These are phyloP conservation scores for Blastobasis adustella DNA, from an alignment of 2,888 invertebrate species.

Conservation along the genomic window DNA sequence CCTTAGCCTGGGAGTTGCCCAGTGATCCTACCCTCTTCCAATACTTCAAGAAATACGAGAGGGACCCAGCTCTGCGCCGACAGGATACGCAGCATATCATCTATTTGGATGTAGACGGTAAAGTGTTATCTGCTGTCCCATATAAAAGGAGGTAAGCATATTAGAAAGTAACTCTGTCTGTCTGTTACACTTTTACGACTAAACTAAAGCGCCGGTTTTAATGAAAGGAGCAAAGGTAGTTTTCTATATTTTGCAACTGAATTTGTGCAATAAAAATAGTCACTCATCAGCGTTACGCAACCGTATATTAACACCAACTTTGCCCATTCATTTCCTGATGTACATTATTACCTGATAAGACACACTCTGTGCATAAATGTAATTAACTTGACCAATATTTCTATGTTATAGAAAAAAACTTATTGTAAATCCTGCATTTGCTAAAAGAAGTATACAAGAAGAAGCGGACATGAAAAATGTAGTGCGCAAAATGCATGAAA, in stretches of 20 bases:
- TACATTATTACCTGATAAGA: background rate
- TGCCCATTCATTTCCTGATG: too few species aligned
- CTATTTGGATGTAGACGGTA: constrained; percentile 50
- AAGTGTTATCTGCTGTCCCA: constrained; percentile 42
- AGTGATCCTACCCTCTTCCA: constrained; percentile 62
- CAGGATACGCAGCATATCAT: constrained; percentile 42
- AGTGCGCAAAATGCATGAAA: constrained; percentile 39
- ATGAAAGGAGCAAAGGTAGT: too few species aligned
- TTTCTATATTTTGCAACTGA: too few species aligned
- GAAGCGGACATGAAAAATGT: constrained; percentile 9
- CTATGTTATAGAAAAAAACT: constrained; percentile 36
- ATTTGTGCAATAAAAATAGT: too few species aligned
- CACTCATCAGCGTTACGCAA: too few species aligned
- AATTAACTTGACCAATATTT: background rate
- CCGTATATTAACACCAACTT: too few species aligned
- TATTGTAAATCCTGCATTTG: constrained; percentile 63
- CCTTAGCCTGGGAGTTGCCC: constrained; percentile 85
- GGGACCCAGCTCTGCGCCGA: constrained; percentile 30
- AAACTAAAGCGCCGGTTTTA: too few species aligned
- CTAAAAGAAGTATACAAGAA: constrained; percentile 52
- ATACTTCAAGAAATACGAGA: constrained; percentile 34
- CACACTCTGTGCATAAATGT: background rate
- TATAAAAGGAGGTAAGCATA: constrained; percentile 35
- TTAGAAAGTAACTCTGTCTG: too few species aligned
- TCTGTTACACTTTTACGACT: too few species aligned